Percentiles rank a stretch among this genome's conserved stretches.
Evolutionary conservation across 2,113 vertebrate genomes (phyloP).

Genomic region (Corydoras maculifer): DNA sequence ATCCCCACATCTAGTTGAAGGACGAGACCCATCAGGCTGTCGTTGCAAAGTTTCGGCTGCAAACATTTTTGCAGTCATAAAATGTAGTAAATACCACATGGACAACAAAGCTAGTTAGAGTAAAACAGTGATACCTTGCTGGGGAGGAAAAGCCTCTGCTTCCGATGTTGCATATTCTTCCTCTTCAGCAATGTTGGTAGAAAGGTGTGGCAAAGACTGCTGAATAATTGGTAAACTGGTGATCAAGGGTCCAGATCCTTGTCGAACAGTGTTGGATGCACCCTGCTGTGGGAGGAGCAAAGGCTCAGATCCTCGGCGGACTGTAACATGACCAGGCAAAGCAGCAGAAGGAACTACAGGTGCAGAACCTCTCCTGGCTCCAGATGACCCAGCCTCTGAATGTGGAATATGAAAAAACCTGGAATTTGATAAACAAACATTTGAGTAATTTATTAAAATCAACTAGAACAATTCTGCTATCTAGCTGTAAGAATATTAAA

Average conservation of each 20-base stretch:
- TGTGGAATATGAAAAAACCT: constrained; percentile 68
- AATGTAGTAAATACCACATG: background rate
- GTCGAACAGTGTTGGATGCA: constrained; percentile 17
- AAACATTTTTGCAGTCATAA: too few relatives aligned
- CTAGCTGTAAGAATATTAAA: too few relatives aligned
- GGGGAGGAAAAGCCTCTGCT: constrained; percentile 10
- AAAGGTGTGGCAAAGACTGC: constrained; percentile 17
- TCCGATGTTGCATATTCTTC: constrained; percentile 42
- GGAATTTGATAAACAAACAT: background rate
- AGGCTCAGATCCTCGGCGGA: constrained; percentile 55
- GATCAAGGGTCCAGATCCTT: constrained; percentile 15
- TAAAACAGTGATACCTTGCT: constrained; percentile 26
- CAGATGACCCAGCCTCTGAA: background rate
- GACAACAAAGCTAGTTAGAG: background rate
- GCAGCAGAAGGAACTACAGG: constrained; percentile 37
- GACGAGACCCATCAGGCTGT: too few relatives aligned
- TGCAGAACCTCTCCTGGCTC: constrained; percentile 37
- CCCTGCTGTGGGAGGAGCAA: constrained; percentile 27
- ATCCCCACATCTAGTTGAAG: too few relatives aligned
- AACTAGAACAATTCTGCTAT: too few relatives aligned
- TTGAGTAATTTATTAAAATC: too few relatives aligned
- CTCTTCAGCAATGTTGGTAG: constrained; percentile 42
- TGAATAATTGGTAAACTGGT: background rate
- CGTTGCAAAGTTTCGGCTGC: too few relatives aligned
- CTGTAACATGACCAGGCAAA: background rate